Evolutionary conservation across 2,797 vertebrate genomes (phyloP).

Genomic region (Hyperoplus lanceolatus): DNA sequence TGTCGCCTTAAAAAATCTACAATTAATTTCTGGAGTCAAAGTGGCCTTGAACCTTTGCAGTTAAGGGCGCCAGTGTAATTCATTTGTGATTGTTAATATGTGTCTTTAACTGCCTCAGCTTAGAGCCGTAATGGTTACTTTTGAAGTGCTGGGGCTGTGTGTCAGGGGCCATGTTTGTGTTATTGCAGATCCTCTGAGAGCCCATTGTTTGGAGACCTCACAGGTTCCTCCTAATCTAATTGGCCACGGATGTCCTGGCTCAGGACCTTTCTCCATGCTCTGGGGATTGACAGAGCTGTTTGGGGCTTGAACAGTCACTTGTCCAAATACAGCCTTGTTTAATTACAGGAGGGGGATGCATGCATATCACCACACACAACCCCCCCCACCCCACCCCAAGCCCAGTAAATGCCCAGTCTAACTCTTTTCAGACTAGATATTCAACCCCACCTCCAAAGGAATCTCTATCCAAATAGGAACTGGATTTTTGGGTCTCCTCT

Average conservation of each 20-base stretch:
- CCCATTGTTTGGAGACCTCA: conserved; percentile 80
- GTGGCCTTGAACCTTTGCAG: conserved; percentile 45
- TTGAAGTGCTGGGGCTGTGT: conserved; percentile 70
- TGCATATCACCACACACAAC: conserved; percentile 64
- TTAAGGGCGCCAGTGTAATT: conserved; percentile 24
- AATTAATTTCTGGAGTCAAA: conserved; percentile 7
- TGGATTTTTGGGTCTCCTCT: conserved; percentile 75
- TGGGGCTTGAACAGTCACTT: conserved; percentile 76
- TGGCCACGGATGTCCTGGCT: conserved; percentile 75
- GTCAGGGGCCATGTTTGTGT: conserved; percentile 79
- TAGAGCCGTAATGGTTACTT: conserved; percentile 61
- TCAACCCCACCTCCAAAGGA: conserved; percentile 69
- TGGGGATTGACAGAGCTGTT: conserved; percentile 74
- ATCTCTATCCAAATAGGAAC: conserved; percentile 82
- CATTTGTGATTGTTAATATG: conserved; percentile 63
- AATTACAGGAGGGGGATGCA: conserved; percentile 78
- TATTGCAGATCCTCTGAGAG: conserved; percentile 79
- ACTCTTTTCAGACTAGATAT: conserved; percentile 72
- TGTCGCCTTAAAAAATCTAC: background rate
- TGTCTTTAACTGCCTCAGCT: conserved; percentile 52
- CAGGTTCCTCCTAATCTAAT: conserved; percentile 80
- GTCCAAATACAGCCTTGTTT: conserved; percentile 83
- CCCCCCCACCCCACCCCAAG: conserved; percentile 30
- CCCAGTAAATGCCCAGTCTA: conserved; percentile 67
- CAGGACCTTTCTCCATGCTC: conserved; percentile 74